Evolutionary conservation across 2,888 invertebrate genomes (phyloP).

Genomic region (Acleris cristana): DNA sequence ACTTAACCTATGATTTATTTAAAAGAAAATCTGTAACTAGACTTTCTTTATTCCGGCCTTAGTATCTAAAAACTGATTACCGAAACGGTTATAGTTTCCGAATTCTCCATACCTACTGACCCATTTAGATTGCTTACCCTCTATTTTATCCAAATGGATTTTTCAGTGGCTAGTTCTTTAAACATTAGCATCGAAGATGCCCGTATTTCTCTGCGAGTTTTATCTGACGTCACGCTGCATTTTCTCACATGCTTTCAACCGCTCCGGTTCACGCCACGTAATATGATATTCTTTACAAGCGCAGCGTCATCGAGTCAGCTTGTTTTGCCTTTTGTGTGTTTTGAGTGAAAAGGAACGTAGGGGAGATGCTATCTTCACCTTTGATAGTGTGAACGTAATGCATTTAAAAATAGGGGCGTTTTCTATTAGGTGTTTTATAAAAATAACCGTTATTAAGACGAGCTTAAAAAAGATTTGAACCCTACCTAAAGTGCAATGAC

Average conservation of each 20-base stretch:
- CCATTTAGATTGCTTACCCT: too few species aligned
- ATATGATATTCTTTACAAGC: constrained; percentile 72
- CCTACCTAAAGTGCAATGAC: neutral
- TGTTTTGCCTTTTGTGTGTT: constrained; percentile 33
- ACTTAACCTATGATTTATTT: too few species aligned
- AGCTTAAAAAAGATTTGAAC: constrained; percentile 8
- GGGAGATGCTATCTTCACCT: constrained; percentile 32
- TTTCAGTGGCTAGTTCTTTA: too few species aligned
- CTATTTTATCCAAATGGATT: too few species aligned
- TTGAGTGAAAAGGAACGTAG: constrained; percentile 29
- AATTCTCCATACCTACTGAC: too few species aligned
- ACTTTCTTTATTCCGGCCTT: too few species aligned
- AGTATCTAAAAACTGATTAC: too few species aligned
- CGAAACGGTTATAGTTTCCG: too few species aligned
- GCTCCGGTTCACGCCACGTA: constrained; percentile 72
- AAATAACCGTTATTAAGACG: constrained; percentile 20
- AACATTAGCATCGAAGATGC: too few species aligned
- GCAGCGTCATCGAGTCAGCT: constrained; percentile 43
- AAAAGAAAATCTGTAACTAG: too few species aligned
- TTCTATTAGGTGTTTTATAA: constrained; percentile 18
- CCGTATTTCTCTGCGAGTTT: constrained; percentile 1
- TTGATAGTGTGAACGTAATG: constrained; percentile 34
- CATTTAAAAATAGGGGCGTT: constrained; percentile 34
- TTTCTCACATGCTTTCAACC: constrained; percentile 68
- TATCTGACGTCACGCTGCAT: constrained; percentile 41